Evolutionary conservation across 92 coral and sea anemone genomes (phyloP).

Genomic region (Ricordea florida): DNA sequence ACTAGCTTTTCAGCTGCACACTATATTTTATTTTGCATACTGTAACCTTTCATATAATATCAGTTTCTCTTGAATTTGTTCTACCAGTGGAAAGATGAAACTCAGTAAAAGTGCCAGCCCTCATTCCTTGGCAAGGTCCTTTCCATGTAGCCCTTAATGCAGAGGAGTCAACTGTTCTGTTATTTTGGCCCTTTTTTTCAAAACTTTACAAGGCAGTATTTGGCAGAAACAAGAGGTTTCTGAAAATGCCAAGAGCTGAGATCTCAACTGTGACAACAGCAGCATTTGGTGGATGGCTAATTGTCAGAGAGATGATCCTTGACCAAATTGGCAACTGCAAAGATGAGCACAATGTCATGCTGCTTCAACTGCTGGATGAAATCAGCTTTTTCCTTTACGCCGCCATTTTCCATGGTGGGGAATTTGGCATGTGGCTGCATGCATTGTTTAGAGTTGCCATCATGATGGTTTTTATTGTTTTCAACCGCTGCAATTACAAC

Average conservation of each 20-base stretch:
- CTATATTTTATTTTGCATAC: too few relatives aligned
- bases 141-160: constrained; percentile 22
- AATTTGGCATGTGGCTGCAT: not conserved
- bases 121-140: constrained; percentile 37
- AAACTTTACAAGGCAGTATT: too few relatives aligned
- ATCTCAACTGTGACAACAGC: not conserved
- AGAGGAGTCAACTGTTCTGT: constrained; percentile 14
- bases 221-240: constrained; percentile 4
- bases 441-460: constrained; percentile 7
- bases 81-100: not conserved
- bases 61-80: not conserved
- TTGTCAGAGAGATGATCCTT: constrained; percentile 13
- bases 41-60: too few relatives aligned
- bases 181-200: constrained; percentile 5
- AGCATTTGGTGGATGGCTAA: constrained; percentile 36
- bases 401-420: not conserved
- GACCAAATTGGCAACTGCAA: constrained; percentile 33
- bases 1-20: too few relatives aligned
- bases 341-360: constrained; percentile 3
- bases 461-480: constrained; percentile 29
- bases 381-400: constrained; percentile 16
- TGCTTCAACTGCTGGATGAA: constrained; percentile 29
- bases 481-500: constrained; percentile 26
- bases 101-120: not conserved
- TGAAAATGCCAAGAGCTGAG: constrained; percentile 21